Evolutionary conservation across 2,888 invertebrate genomes (phyloP).

Genomic region (Hemistola chrysoprasaria): DNA sequence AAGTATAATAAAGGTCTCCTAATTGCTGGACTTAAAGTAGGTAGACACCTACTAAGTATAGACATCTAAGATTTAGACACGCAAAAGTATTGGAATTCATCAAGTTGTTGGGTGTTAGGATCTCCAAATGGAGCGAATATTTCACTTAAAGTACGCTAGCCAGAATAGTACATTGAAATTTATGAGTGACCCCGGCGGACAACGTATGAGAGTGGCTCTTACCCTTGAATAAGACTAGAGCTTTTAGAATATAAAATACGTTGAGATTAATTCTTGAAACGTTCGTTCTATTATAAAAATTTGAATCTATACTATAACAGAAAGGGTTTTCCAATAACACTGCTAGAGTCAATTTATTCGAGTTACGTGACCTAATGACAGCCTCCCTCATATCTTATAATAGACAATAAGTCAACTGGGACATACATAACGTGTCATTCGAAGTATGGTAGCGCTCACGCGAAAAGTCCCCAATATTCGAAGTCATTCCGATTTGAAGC

Average conservation of each 20-base stretch:
- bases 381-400: no score
- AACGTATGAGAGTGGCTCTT: constrained; percentile 52
- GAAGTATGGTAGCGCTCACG: no score
- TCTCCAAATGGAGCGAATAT: constrained; percentile 68
- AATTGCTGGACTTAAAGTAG: not conserved
- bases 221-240: constrained; percentile 50
- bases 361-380: no score
- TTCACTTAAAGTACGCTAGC: constrained; percentile 69
- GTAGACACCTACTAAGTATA: not conserved
- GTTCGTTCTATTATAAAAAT: constrained; percentile 3
- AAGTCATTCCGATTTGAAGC: no score
- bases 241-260: constrained; percentile 56
- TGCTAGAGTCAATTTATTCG: no score
- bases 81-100: constrained; percentile 62
- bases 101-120: constrained; percentile 60
- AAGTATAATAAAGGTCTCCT: no score
- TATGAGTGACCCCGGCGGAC: constrained; percentile 67
- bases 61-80: constrained; percentile 33
- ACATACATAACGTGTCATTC: no score
- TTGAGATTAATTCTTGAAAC: constrained; percentile 40
- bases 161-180: constrained; percentile 72
- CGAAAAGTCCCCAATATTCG: no score
- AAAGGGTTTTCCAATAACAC: no score
- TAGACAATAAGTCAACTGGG: no score
- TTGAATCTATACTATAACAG: no score